Percentiles rank a stretch among this genome's conserved stretches.
Conservation (phyloP, 2,888 invertebrate genomes). For the Drosophila lutescens region DNA sequence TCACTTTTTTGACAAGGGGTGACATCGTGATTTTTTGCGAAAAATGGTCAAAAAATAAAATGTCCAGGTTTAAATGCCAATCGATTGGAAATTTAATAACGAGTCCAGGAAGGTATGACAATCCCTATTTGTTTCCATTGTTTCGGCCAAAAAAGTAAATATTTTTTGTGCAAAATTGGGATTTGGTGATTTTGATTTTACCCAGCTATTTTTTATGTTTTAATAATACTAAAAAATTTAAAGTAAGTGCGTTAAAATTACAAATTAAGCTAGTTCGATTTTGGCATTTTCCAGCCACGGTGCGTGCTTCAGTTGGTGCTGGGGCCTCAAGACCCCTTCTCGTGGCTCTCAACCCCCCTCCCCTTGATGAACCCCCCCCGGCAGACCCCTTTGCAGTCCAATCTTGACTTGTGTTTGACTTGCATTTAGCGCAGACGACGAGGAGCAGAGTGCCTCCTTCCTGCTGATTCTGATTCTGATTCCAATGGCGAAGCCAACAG, state of each 20-base stretch:
- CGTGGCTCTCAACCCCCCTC: neutral
- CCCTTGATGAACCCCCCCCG: neutral
- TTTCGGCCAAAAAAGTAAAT: too few relatives aligned
- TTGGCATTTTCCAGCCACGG: conserved; percentile 9
- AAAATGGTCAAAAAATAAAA: neutral
- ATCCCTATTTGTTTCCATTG: neutral
- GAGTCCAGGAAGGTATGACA: neutral
- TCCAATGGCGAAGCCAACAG: neutral
- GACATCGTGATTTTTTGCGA: too few relatives aligned
- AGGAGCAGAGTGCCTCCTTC: conserved; percentile 6
- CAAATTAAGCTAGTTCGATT: too few relatives aligned
- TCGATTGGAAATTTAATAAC: neutral
- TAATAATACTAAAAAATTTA: too few relatives aligned
- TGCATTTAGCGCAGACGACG: conserved; percentile 71
- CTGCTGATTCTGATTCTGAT: neutral
- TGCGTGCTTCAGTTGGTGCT: neutral
- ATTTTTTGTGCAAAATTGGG: too few relatives aligned
- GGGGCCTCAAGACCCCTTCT: neutral
- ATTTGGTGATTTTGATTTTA: too few relatives aligned
- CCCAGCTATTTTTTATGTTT: too few relatives aligned
- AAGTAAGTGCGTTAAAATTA: neutral
- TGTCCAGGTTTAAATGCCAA: neutral
- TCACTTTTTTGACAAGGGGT: too few relatives aligned
- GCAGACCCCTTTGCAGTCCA: conserved; percentile 2
- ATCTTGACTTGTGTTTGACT: conserved; percentile 70